Base-by-base conservation (phyloP, 2,888 invertebrate genomes). In the Drosophila niveifrons region DNA sequence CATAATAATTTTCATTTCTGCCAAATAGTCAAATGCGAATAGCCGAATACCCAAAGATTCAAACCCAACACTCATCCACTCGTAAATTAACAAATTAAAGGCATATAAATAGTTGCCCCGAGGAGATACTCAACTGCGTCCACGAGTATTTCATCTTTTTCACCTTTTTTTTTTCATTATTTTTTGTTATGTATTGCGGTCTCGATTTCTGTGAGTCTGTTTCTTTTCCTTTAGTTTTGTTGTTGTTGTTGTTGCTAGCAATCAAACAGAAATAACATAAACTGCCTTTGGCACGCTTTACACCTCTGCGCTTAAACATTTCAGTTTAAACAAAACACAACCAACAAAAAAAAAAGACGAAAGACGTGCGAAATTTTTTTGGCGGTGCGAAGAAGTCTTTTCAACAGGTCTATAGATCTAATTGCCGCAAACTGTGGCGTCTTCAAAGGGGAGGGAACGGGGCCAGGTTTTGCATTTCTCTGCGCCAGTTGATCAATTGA, bases 281-380 rank as follows among this genome's bases (percentile, higher is more conserved):
- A 67, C 66, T 77, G 87, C 89, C 81, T 68, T 68, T 83, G 89
- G 83, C 89, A 87, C 89, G 87, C 83, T 88, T 84, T 75, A 87
- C 82, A 88, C 82, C 82, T 82, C n/a, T 50, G 66, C 47, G 66
- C n/a, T 74, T 34, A 57, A 58, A 58, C 68, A 65, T 82, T 76
- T 74, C 59, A 51, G 64, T 74, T 83, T 72, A 78, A 72, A 80
- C 74, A 82, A 67, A 75, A 69, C 36, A 36, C 11, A 47, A 62
- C 46, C 11, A 34, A 43, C 15, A 53, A 29, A n/a, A 53, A 29
- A n/a, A 53, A 43, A 48, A 44, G 65, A 61, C 36, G 62, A 71
- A 71, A 63, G 23, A 23, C 66, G 66, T 75, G 79, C 75, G 85
- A 72, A 88, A 66, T 72, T 31, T 72, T 31, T 39, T 56, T 63